These are phyloP conservation scores for Chauna torquata DNA, from an alignment of 2,113 vertebrate genomes.

Conservation along the genomic window DNA sequence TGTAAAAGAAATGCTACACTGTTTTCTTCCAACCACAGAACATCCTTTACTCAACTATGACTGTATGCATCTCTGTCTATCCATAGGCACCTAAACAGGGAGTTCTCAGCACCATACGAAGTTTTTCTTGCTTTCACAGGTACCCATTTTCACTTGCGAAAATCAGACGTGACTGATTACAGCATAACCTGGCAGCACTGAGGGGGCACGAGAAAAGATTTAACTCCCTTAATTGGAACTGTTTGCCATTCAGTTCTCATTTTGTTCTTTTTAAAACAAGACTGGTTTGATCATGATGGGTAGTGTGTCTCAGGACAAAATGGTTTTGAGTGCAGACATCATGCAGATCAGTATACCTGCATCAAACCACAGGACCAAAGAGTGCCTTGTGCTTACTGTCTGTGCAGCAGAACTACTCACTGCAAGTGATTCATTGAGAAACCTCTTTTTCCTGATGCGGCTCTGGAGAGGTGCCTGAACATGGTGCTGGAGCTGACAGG, in stretches of 20 bases:
- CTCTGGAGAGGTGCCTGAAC: neutral
- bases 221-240: neutral
- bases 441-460: neutral
- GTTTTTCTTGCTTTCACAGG: neutral
- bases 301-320: neutral
- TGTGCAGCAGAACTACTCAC: neutral
- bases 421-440: neutral
- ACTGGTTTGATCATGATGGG: neutral
- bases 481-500: neutral
- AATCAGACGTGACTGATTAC: neutral
- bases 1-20: neutral
- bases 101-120: neutral
- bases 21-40: neutral
- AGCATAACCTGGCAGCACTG: neutral
- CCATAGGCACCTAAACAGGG: neutral
- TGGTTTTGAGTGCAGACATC: neutral
- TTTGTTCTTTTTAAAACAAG: neutral
- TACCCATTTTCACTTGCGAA: neutral
- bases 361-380: neutral
- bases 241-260: neutral
- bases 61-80: neutral
- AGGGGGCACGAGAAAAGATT: neutral
- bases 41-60: neutral
- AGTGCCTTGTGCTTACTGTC: neutral
- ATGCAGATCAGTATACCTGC: neutral